Base-by-base conservation (phyloP, 1,140 invertebrate genomes). In the Leucophenga varia region DNA sequence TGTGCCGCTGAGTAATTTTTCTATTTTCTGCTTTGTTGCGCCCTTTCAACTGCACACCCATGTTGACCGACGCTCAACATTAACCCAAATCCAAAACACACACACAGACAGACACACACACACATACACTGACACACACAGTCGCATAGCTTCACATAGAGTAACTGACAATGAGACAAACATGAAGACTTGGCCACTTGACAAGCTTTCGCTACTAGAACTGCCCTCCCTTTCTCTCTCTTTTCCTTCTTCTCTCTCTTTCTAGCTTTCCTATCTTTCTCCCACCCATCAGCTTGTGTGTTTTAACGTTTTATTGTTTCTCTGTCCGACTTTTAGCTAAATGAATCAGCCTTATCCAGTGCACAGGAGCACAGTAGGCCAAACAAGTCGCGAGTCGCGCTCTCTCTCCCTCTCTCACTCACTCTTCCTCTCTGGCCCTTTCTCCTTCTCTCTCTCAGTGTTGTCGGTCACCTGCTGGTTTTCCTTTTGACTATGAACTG, bases 11-110 rank as follows among this genome's bases (percentile, higher is more conserved):
- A 67, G 61, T 65, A 67, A 67, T 57, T 65, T 65, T 65, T 65
- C 55, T 65, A 65, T 65, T 65, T 65, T 65, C 63, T 63, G 63
- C 63, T 65, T 65, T 65, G 59, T 63, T 63, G 63, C 63, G 49
- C 56, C 55, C 53, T 49, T 59, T 63, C 63, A 59, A 59, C 51
- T 59, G 58, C 63, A 63, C 63, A 67, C 63, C 63, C 63, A 67
- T 67, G 63, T 67, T 67, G 63, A 67, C 63, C 63, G 52, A 67
- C 46, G 64, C 41, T 22, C 59, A 55, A 67, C 63, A 67, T 67
- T 67, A 67, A 67, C 63, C 63, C 59, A 67, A 68, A 67, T 67
- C 63, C 63, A 47, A 44, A 48, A 46, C 22, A 42, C 35, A 54
- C 20, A 54, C 51, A 40, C 40, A 34, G 25, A 50, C 19, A 30